phyloP scores from a whole-genome alignment of 1,140 invertebrate species.

The Triops cancriformis region DNA sequence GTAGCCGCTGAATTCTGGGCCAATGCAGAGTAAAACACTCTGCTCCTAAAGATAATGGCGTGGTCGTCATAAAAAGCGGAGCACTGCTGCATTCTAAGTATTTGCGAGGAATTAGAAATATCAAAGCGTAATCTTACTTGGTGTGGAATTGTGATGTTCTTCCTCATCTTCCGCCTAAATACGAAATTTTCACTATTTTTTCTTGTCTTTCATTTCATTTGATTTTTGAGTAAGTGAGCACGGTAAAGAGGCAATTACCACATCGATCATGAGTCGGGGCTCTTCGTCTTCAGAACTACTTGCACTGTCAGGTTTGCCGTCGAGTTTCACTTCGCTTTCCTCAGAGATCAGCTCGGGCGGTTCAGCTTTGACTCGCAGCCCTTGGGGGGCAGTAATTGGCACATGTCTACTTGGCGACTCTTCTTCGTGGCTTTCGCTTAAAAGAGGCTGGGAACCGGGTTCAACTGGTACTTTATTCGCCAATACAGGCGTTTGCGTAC shows the following conservation, averaged over 20 bases:
- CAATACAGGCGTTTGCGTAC: neutral
- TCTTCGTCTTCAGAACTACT: constrained; percentile 5
- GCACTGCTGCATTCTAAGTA: too few species aligned
- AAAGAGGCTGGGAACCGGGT: neutral
- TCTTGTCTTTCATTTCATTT: too few species aligned
- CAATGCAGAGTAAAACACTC: too few species aligned
- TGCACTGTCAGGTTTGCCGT: neutral
- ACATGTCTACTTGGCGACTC: neutral
- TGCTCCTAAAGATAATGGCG: too few species aligned
- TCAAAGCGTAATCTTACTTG: too few species aligned
- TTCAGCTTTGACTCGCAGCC: neutral
- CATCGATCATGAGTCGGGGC: neutral
- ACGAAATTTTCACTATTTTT: neutral
- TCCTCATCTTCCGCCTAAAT: neutral
- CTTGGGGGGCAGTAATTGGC: neutral
- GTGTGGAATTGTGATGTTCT: neutral
- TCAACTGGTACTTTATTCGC: neutral
- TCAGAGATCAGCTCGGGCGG: neutral
- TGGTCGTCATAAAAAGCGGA: too few species aligned
- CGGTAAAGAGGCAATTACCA: neutral
- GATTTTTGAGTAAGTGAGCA: too few species aligned
- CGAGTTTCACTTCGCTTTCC: neutral
- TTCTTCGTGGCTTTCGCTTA: neutral
- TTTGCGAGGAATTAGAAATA: too few species aligned
- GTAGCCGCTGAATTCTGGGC: too few species aligned